phyloP scores from a whole-genome alignment of 2,797 vertebrate genomes.

The Myoxocephalus aenaeus region DNA sequence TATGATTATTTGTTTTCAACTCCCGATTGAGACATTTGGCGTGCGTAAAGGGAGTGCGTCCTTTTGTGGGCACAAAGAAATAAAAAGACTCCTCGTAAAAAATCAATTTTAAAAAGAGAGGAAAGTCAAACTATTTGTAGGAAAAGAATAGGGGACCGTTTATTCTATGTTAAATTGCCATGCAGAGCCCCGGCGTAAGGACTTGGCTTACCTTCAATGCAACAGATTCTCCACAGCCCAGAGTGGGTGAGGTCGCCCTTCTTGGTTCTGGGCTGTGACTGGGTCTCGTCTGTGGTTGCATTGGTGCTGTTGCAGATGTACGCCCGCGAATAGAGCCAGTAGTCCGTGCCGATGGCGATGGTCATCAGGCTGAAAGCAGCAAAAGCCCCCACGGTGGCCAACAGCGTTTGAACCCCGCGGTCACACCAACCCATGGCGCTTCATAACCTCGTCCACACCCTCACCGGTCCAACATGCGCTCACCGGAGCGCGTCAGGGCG shows the following conservation, averaged over 20 bases:
- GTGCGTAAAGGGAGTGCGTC: constrained; percentile 59
- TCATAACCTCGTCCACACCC: constrained; percentile 85
- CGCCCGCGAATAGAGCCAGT: constrained; percentile 97
- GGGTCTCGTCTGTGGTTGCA: constrained; percentile 87
- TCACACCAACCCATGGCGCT: constrained; percentile 97
- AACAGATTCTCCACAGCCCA: constrained; percentile 96
- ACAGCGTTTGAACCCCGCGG: constrained; percentile 95
- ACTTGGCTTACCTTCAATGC: constrained; percentile 89
- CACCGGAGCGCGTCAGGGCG: constrained; percentile 70
- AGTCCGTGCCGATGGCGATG: constrained; percentile 98
- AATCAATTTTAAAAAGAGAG: not conserved
- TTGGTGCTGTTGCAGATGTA: constrained; percentile 96
- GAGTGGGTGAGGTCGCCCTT: constrained; percentile 94
- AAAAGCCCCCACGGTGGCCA: constrained; percentile 96
- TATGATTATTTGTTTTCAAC: not conserved
- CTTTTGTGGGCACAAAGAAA: constrained; percentile 41
- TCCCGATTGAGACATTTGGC: not conserved
- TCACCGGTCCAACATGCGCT: constrained; percentile 55
- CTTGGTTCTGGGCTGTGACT: constrained; percentile 85
- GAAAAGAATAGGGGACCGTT: accelerated
- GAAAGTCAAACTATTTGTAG: not conserved
- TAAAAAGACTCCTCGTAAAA: constrained; percentile 8
- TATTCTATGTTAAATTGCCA: not conserved
- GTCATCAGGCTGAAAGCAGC: constrained; percentile 98
- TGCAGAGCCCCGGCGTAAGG: not conserved